Evolutionary conservation across 2,888 invertebrate genomes (phyloP), one percentile per base, ranked within the genome.

Genomic region (Phyllotreta cruciferae): DNA sequence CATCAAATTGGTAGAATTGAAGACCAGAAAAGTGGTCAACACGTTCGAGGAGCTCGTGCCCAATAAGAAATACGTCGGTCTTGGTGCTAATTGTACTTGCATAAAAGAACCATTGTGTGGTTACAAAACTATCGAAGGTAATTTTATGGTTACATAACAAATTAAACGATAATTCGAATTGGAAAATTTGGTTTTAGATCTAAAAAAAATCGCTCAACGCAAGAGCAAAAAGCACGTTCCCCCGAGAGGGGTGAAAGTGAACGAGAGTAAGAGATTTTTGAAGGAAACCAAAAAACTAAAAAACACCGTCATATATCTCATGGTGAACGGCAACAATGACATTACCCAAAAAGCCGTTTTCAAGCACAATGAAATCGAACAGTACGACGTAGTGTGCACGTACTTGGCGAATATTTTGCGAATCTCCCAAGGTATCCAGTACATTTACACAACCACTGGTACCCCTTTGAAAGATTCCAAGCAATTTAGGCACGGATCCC

Each of bases 101-200:
- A 9, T 49, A 7, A 49, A 24, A 24, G 9, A 34, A 11, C 49
- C 49, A 7, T 8, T 49, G 7, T 24, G 49, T n/a, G 49, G 49
- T 49, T 49, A 49, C 11, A 49, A 49, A 49, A 49, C 24, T 24
- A 49, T 7, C 10, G 49, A 13, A 49, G 49, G 49, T 49, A 24
- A 24, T n/a, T 49, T 44, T 3, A 24, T 24, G 24, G 24, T 24
- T 24, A 24, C 24, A 4, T 24, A 24, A 24, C 24, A 24, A 24
- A 24, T 24, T 3, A 24, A 24, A 24, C 24, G 24, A 24, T 24
- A 24, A 24, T 3, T 24, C 24, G 4, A 24, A 24, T 4, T 1
- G 24, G 24, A 24, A 24, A 24, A 24, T 24, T 24, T 4, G 24
- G 24, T 24, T 24, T 24, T 24, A 24, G 24, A 24, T 24, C 24